Conservation (phyloP, 1,140 invertebrate genomes). For the Gryon sp. region DNA sequence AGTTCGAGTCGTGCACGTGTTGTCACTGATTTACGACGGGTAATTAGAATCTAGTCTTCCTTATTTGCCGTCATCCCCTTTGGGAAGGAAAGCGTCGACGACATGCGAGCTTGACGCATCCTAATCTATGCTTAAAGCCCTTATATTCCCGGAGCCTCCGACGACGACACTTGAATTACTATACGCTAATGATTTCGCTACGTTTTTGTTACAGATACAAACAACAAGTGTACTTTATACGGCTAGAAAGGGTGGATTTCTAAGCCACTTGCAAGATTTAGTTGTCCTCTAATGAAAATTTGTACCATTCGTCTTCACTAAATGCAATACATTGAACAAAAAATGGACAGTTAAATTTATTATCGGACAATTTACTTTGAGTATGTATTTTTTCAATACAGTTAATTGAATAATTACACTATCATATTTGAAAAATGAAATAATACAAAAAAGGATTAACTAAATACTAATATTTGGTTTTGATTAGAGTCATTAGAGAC, state of each 20-base stretch:
- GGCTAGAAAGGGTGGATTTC: slow-evolving; percentile 1
- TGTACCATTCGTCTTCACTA: too few species aligned
- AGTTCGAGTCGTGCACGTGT: slow-evolving; percentile 77
- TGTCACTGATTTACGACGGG: slow-evolving; percentile 78
- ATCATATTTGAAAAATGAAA: too few species aligned
- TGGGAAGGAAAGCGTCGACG: slow-evolving; percentile 64
- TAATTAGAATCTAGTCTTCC: slow-evolving; percentile 78
- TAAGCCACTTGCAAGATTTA: slow-evolving; percentile 19
- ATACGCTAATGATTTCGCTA: slow-evolving; percentile 57
- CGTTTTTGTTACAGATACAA: slow-evolving; percentile 56
- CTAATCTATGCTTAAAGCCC: slow-evolving; percentile 73
- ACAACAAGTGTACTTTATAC: slow-evolving; percentile 51
- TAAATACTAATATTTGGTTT: too few species aligned
- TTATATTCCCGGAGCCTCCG: slow-evolving; percentile 58
- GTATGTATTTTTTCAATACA: too few species aligned
- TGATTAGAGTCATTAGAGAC: too few species aligned
- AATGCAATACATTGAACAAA: too few species aligned
- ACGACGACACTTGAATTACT: slow-evolving; percentile 66
- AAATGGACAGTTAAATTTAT: too few species aligned
- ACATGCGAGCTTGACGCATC: slow-evolving; percentile 76
- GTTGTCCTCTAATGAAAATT: neutral
- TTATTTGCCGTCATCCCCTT: slow-evolving; percentile 74
- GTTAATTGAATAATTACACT: too few species aligned
- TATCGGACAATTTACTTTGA: too few species aligned
- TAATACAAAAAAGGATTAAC: too few species aligned